These are phyloP conservation scores for Drosophila pandora DNA, from an alignment of 1,140 invertebrate genomes.

Conservation along the genomic window DNA sequence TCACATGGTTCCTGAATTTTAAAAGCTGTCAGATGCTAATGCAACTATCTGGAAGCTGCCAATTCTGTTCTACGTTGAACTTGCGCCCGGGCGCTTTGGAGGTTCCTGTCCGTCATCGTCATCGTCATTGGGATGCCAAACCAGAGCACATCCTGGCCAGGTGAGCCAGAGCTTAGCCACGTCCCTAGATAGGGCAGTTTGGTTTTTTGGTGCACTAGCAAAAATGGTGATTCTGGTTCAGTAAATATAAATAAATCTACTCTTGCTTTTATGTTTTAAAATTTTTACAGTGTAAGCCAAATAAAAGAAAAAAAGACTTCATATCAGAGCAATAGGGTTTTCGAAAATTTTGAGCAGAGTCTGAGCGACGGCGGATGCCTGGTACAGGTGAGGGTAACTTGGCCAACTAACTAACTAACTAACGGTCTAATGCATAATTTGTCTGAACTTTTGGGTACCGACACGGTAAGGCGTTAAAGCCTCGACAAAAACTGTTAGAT, in stretches of 20 bases:
- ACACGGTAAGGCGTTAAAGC: conserved; percentile 53
- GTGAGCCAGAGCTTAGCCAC: conserved; percentile 25
- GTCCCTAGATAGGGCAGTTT: conserved; percentile 8
- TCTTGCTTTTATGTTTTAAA: not conserved
- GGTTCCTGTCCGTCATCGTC: conserved; percentile 59
- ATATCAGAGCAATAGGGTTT: conserved; percentile 34
- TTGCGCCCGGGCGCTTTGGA: conserved; percentile 30
- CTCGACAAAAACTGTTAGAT: conserved; percentile 45
- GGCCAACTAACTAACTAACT: conserved; percentile 65
- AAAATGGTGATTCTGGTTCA: not conserved
- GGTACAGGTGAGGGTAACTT: conserved; percentile 31
- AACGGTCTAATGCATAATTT: conserved; percentile 79
- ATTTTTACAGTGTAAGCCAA: not conserved
- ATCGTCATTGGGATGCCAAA: conserved; percentile 21
- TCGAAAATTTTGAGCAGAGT: conserved; percentile 43
- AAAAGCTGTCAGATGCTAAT: conserved; percentile 58
- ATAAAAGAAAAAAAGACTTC: conserved; percentile 41
- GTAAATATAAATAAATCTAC: not conserved
- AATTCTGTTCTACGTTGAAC: conserved; percentile 52
- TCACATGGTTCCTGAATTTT: conserved; percentile 27
- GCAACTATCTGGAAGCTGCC: conserved; percentile 65
- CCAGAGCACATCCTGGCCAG: conserved; percentile 33
- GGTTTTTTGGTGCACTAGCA: not conserved
- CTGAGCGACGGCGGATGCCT: conserved; percentile 7
- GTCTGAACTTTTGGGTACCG: conserved; percentile 66